Evolutionary conservation across 92 coral and sea anemone species (phyloP), one percentile per base, ranked within the genome.

Genomic region (Epizoanthus stellaris): DNA sequence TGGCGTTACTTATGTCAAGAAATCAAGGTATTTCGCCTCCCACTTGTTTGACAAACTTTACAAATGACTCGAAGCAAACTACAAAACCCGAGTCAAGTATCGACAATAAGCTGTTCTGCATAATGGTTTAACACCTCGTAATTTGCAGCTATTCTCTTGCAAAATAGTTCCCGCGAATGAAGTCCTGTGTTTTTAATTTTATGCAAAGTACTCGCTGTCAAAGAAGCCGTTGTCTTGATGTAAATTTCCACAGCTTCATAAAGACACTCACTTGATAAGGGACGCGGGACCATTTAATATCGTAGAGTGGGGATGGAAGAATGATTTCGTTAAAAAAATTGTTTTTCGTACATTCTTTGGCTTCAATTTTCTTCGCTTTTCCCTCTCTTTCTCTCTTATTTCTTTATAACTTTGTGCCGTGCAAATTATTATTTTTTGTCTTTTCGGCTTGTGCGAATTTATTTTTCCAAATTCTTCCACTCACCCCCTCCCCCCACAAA

Each of bases 61-160:
- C 70, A 63, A 79, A 54, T 57, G 83, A 21, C 71, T 63, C 42
- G 72, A 79, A 14, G 72, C 34, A 79, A 43, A 79, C 83, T 19
- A 19, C 60, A 63, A 79, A 77, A 79, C 40, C 39, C 25, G 83
- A 77, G 71, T 79, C 83, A 79, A 79, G 83, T 79, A 79, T 45
- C 61, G 83, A 43, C 67, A 79, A 79, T 49, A 79, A 79, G 67
- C 43, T 42, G 25, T 63, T 79, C 67, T 79, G 83, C 72, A 79
- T 62, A 79, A 79, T 79, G 60, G 83, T 45, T 63, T 66, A 63
- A n/a, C 83, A 79, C 83, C 83, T 43, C 30, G 83, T 79, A 79
- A 79, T 79, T 79, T 79, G 60, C 83, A 4, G 83, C 83, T 64
- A 79, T 79, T 79, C 83, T 79, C 70, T 79, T 79, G 83, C 83